A percentile compares a stretch with the other conserved stretches of the same genome.
These are phyloP conservation scores for Zeus faber DNA, from an alignment of 2,113 vertebrate genomes.

Conservation along the genomic window DNA sequence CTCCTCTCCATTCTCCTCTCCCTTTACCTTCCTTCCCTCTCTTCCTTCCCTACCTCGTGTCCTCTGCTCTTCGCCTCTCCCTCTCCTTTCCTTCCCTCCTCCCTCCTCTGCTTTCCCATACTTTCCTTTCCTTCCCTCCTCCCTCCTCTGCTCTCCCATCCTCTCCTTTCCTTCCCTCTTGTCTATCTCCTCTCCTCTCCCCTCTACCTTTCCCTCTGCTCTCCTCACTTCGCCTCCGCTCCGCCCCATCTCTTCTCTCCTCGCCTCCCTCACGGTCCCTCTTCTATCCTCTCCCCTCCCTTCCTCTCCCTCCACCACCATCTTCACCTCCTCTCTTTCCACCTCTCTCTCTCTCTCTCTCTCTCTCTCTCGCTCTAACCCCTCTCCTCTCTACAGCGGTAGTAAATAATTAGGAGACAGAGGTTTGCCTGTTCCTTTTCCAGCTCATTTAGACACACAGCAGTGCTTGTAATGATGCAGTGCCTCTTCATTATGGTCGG, in stretches of 20 bases:
- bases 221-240: too few relatives aligned
- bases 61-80: too few relatives aligned
- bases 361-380: too few relatives aligned
- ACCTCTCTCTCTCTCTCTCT: too few relatives aligned
- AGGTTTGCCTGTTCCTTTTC: slow-evolving; percentile 44
- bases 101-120: not conserved
- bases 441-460: slow-evolving; percentile 55
- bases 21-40: not conserved
- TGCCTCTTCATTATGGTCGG: slow-evolving; percentile 57
- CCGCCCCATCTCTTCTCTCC: too few relatives aligned
- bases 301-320: too few relatives aligned
- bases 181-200: slow-evolving; percentile 29
- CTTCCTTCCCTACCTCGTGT: not conserved
- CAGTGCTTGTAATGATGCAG: slow-evolving; percentile 59
- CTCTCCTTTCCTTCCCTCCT: not conserved
- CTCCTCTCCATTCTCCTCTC: slow-evolving; percentile 2
- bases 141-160: slow-evolving; percentile 1
- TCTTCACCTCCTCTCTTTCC: too few relatives aligned
- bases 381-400: too few relatives aligned
- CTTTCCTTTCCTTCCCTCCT: not conserved
- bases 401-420: slow-evolving; percentile 60
- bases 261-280: too few relatives aligned
- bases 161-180: not conserved
- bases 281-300: too few relatives aligned
- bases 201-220: too few relatives aligned